Evolutionary conservation across 2,888 invertebrate species (phyloP).

Genomic region (Fragum fragum): DNA sequence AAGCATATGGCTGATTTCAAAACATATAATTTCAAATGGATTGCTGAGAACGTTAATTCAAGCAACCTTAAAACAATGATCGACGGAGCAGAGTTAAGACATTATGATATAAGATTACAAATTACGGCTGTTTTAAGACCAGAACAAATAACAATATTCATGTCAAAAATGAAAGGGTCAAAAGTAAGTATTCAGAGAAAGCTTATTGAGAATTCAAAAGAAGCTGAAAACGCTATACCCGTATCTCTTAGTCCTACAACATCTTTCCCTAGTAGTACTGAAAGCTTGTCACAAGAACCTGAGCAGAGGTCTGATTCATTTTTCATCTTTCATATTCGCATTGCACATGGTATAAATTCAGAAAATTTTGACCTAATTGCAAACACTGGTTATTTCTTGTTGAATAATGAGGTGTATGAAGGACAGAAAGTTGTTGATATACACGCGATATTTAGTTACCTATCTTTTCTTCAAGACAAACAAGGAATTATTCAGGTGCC

Average conservation of each 20-base stretch:
- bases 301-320: too few species aligned
- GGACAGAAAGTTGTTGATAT: neutral
- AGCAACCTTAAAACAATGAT: neutral
- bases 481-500: neutral
- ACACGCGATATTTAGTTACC: neutral
- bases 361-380: conserved; percentile 16
- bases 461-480: neutral
- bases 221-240: too few species aligned
- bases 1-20: neutral
- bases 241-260: too few species aligned
- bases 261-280: too few species aligned
- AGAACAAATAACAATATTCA: neutral
- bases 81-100: neutral
- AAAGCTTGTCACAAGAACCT: too few species aligned
- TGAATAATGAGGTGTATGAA: neutral
- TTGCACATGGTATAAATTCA: neutral
- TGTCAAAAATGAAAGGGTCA: too few species aligned
- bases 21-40: neutral
- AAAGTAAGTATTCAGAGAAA: too few species aligned
- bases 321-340: neutral
- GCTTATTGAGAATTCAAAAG: too few species aligned
- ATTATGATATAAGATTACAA: neutral
- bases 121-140: neutral
- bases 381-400: neutral
- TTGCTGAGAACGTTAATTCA: neutral